Conservation (phyloP, 2,888 invertebrate genomes). For the Slavum lentiscoides region DNA sequence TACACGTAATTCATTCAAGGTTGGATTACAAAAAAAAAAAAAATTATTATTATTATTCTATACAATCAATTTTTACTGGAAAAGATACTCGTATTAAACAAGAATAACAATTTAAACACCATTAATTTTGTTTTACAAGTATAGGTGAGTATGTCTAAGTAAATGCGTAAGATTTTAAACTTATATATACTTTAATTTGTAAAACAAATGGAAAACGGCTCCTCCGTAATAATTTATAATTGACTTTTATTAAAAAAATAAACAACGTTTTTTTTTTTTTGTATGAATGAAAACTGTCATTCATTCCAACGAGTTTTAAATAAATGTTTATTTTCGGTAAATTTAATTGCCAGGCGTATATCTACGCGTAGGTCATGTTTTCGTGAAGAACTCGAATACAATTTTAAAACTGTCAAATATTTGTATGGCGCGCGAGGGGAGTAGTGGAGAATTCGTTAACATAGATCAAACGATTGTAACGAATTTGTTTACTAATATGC, state of each 20-base stretch:
- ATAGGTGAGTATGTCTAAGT: not conserved
- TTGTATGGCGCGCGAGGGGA: too few relatives aligned
- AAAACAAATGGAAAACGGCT: not conserved
- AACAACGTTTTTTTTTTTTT: not conserved
- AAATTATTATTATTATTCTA: not conserved
- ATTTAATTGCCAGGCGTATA: not conserved
- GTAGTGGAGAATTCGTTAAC: not conserved
- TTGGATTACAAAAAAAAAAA: not conserved
- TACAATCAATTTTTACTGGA: not conserved
- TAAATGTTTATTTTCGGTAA: not conserved
- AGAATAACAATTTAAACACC: not conserved
- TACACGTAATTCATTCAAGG: not conserved
- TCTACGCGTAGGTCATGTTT: not conserved
- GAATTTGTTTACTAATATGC: not conserved
- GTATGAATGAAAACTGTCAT: not conserved
- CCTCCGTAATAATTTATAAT: not conserved
- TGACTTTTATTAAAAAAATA: not conserved
- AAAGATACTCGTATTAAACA: constrained; percentile 16
- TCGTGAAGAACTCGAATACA: not conserved
- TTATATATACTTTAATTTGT: not conserved
- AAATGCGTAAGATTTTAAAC: constrained; percentile 7
- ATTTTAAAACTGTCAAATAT: not conserved
- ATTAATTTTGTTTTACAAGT: constrained; percentile 8
- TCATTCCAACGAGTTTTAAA: not conserved
- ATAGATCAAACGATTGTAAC: not conserved